phyloP scores from a whole-genome alignment of 2,797 vertebrate genomes.

The Sebastolobus altivelis region DNA sequence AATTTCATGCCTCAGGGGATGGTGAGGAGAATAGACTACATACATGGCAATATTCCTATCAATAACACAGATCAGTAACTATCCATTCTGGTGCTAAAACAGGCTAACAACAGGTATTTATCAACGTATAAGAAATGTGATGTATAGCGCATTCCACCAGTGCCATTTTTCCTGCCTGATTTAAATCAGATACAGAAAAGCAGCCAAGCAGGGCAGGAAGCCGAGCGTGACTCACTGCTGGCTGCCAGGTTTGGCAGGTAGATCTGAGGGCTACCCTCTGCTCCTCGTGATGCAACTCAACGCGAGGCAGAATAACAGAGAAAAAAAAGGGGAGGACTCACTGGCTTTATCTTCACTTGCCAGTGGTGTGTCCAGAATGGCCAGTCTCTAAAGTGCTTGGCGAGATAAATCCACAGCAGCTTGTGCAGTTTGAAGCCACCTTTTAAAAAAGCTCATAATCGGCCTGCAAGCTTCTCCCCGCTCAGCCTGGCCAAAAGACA shows the following conservation, averaged over 20 bases:
- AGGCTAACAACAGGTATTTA: background rate
- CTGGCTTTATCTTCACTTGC: conserved; percentile 41
- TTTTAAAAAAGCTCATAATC: conserved; percentile 44
- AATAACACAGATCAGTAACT: conserved; percentile 12
- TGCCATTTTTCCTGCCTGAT: conserved; percentile 20
- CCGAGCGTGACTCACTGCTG: conserved; percentile 55
- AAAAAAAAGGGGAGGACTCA: background rate
- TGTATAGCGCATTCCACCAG: background rate
- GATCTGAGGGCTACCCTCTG: conserved; percentile 56
- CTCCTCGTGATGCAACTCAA: conserved; percentile 51
- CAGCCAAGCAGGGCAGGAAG: conserved; percentile 36
- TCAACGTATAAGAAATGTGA: background rate
- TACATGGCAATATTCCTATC: background rate
- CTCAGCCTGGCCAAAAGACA: conserved; percentile 9
- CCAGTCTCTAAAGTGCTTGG: conserved; percentile 35
- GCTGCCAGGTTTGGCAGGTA: conserved; percentile 54
- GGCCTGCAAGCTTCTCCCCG: conserved; percentile 14
- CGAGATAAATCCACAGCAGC: conserved; percentile 50
- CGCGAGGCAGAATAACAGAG: conserved; percentile 26
- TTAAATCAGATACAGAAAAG: conserved; percentile 29
- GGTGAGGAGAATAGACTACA: conserved; percentile 12
- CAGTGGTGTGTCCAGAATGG: conserved; percentile 44
- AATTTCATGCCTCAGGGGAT: conserved; percentile 6
- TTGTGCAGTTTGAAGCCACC: conserved; percentile 39
- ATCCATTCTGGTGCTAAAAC: background rate